Conservation (phyloP, 2,888 invertebrate genomes). For the Achlya flavicornis region DNA sequence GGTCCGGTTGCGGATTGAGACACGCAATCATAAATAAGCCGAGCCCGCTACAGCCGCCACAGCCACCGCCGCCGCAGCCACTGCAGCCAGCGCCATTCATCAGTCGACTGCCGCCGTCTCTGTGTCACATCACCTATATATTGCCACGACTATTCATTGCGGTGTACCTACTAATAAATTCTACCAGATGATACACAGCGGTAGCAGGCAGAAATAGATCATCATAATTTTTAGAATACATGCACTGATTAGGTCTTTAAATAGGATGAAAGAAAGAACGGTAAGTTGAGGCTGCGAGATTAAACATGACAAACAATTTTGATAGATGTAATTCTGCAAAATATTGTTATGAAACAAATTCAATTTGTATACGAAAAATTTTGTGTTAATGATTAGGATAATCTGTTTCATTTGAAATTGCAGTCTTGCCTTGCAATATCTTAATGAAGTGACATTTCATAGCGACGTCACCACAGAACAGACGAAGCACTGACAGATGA, state of each 20-base stretch:
- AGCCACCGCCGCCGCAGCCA: background rate
- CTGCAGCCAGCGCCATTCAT: background rate
- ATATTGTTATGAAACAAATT: too few species aligned
- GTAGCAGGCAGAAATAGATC: too few species aligned
- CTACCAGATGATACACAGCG: background rate
- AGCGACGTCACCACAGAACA: background rate
- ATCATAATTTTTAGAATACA: too few species aligned
- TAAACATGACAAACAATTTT: too few species aligned
- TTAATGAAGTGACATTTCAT: background rate
- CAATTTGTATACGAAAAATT: too few species aligned
- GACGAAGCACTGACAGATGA: background rate
- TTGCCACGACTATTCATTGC: background rate
- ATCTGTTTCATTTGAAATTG: background rate
- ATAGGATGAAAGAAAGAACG: too few species aligned
- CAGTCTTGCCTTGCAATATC: background rate
- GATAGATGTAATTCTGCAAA: too few species aligned
- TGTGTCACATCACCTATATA: background rate
- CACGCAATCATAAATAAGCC: background rate
- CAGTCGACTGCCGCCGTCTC: background rate
- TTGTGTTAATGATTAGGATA: background rate
- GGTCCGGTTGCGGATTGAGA: background rate
- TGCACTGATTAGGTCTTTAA: too few species aligned
- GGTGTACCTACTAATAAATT: background rate
- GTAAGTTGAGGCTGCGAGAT: too few species aligned
- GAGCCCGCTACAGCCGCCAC: background rate